A percentile compares a stretch with the other conserved stretches of the same genome.
Conservation (phyloP, 2,797 vertebrate genomes). For the Erethizon dorsatum region DNA sequence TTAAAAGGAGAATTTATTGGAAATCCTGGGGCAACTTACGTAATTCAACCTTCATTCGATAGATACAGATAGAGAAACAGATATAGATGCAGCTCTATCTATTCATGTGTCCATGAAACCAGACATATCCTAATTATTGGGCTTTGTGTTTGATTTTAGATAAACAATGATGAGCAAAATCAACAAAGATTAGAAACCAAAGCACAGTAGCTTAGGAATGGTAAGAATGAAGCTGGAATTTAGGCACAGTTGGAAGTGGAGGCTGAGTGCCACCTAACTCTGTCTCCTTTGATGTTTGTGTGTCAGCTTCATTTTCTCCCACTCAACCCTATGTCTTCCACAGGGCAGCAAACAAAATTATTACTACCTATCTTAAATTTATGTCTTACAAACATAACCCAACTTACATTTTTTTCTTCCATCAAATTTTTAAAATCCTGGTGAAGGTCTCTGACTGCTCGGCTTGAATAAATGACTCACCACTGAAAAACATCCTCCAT, state of each 20-base stretch:
- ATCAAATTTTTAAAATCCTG: not conserved
- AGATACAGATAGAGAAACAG: not conserved
- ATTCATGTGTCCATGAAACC: not conserved
- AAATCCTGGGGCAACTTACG: not conserved
- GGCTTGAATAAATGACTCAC: not conserved
- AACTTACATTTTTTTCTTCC: not conserved
- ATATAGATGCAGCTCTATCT: not conserved
- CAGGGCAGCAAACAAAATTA: not conserved
- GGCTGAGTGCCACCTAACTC: not conserved
- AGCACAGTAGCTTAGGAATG: not conserved
- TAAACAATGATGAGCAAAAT: not conserved
- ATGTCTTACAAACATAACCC: not conserved
- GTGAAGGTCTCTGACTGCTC: not conserved
- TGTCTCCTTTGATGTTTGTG: not conserved
- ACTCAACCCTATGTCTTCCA: not conserved
- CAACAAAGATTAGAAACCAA: not conserved
- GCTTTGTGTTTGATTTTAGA: not conserved
- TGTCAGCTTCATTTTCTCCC: not conserved
- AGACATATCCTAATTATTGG: not conserved
- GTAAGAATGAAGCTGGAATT: not conserved
- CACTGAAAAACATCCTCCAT: constrained; percentile 17
- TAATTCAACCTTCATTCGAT: not conserved
- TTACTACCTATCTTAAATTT: not conserved
- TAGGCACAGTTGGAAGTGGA: not conserved
- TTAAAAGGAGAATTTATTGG: constrained; percentile 34